phyloP scores from a whole-genome alignment of 2,888 invertebrate genomes.

The Agapetus fuscipes region DNA sequence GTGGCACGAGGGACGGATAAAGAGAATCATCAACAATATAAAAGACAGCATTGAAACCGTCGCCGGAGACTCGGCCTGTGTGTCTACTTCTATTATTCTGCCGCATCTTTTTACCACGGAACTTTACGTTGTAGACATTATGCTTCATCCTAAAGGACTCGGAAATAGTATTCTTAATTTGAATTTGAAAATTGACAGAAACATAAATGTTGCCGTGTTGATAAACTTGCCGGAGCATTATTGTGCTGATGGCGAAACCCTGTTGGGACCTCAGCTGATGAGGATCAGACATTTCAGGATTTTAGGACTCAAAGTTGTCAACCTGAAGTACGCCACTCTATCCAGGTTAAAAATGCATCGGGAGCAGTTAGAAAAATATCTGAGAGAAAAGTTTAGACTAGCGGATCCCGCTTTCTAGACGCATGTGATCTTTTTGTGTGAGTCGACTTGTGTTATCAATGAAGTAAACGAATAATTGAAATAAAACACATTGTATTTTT shows the following conservation, averaged over 20 bases:
- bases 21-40: constrained; percentile 40
- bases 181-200: constrained; percentile 34
- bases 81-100: constrained; percentile 43
- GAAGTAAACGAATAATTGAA: too few relatives aligned
- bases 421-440: too few relatives aligned
- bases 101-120: constrained; percentile 46
- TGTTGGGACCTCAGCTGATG: constrained; percentile 56
- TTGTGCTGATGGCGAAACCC: constrained; percentile 43
- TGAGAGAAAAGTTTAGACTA: constrained; percentile 36
- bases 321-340: constrained; percentile 44
- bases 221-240: constrained; percentile 58
- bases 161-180: constrained; percentile 36
- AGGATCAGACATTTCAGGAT: constrained; percentile 51
- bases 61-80: constrained; percentile 36
- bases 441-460: too few relatives aligned
- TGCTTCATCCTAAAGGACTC: constrained; percentile 43
- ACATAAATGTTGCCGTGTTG: constrained; percentile 46
- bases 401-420: constrained; percentile 28
- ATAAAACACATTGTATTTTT: constrained; percentile 11
- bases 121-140: constrained; percentile 50
- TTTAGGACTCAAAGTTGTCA: constrained; percentile 53
- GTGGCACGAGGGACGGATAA: constrained; percentile 44
- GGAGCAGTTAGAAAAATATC: constrained; percentile 40
- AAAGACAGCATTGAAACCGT: constrained; percentile 34
- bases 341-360: constrained; percentile 41